phyloP scores from a whole-genome alignment of 30 jellyfish, hydroid and myxozoan genomes.

The Catostylus mosaicus region DNA sequence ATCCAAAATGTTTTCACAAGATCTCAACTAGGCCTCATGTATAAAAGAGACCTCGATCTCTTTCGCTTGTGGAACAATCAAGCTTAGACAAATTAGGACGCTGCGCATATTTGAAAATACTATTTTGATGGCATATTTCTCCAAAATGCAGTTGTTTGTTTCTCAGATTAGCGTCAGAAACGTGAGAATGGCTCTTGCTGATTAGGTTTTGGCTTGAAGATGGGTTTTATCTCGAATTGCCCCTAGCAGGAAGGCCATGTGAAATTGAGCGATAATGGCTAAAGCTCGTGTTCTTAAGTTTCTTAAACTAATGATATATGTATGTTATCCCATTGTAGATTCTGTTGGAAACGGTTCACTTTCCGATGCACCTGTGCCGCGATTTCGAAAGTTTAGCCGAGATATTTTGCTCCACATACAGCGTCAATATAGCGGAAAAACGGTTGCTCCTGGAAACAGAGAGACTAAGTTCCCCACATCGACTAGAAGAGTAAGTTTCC shows the following conservation, averaged over 20 bases:
- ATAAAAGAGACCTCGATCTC: too few relatives aligned
- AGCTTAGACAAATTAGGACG: too few relatives aligned
- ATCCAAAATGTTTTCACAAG: too few relatives aligned
- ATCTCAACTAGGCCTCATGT: too few relatives aligned
- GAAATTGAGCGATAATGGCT: neutral
- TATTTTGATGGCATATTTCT: neutral
- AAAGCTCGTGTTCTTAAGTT: neutral
- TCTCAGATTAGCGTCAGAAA: slow-evolving; percentile 18
- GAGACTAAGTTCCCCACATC: slow-evolving; percentile 23
- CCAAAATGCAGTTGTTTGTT: slow-evolving; percentile 1
- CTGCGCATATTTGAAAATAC: too few relatives aligned
- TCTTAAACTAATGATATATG: neutral
- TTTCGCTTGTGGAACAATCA: too few relatives aligned
- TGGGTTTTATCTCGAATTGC: neutral
- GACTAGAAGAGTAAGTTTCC: slow-evolving; percentile 56
- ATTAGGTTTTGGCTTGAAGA: neutral
- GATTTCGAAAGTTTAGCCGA: slow-evolving; percentile 84
- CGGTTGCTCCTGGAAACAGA: slow-evolving; percentile 18
- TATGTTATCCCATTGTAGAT: slow-evolving; percentile 13
- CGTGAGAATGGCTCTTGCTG: slow-evolving; percentile 6
- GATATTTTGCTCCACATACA: slow-evolving; percentile 86
- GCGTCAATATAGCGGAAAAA: slow-evolving; percentile 73
- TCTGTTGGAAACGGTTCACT: slow-evolving; percentile 64
- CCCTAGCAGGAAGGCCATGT: slow-evolving; percentile 1
- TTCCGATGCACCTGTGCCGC: slow-evolving; percentile 79